Evolutionary conservation across 2,888 invertebrate species (phyloP).

Genomic region (Trissoscelio sp.): DNA sequence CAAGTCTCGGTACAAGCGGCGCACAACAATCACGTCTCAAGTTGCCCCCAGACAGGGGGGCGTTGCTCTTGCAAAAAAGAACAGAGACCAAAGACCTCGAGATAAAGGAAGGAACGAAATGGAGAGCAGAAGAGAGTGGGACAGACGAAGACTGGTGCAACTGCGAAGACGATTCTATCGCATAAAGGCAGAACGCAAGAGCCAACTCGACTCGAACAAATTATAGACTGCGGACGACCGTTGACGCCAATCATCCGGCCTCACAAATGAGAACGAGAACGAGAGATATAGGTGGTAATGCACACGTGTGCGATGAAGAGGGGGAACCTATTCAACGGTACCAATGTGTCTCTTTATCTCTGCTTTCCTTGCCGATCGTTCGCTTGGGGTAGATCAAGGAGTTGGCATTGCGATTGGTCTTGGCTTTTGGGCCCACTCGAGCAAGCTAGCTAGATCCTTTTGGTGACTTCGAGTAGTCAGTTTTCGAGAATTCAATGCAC

Average conservation of each 20-base stretch:
- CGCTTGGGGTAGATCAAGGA: conserved; percentile 80
- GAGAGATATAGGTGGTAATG: conserved; percentile 51
- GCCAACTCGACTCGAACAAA: conserved; percentile 79
- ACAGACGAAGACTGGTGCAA: conserved; percentile 50
- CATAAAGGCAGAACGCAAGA: conserved; percentile 43
- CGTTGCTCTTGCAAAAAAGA: conserved; percentile 73
- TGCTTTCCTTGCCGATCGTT: conserved; percentile 64
- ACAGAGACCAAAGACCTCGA: conserved; percentile 37
- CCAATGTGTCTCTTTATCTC: conserved; percentile 76
- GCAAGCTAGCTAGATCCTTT: conserved; percentile 77
- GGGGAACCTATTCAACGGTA: conserved; percentile 75
- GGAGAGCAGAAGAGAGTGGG: neutral
- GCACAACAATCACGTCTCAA: conserved; percentile 83
- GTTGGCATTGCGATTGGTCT: conserved; percentile 72
- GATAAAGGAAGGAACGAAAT: conserved; percentile 49
- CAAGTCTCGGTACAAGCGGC: conserved; percentile 78
- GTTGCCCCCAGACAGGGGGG: conserved; percentile 82
- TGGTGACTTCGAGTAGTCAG: conserved; percentile 78
- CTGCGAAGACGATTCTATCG: conserved; percentile 51
- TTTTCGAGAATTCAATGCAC: conserved; percentile 73
- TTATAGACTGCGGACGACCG: conserved; percentile 82
- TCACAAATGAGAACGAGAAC: conserved; percentile 72
- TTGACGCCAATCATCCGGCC: conserved; percentile 80
- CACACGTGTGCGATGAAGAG: conserved; percentile 51
- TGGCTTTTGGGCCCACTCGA: conserved; percentile 75